Base-by-base conservation (phyloP, 2,113 vertebrate genomes). In the Gopherus evgoodei region DNA sequence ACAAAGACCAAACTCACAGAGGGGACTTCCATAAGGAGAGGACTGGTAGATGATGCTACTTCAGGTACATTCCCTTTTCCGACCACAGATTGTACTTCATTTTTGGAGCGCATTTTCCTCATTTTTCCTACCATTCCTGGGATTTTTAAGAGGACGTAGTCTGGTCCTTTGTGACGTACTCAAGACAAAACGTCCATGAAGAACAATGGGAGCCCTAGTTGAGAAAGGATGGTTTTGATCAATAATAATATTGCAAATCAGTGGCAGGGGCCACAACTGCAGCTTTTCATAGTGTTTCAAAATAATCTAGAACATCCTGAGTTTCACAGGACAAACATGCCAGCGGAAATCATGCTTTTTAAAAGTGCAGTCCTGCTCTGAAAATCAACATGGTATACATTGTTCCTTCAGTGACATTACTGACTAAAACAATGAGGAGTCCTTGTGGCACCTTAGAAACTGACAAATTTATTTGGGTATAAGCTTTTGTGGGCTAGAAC, bases 251-350 rank as follows among this genome's bases (percentile, higher is more conserved):
- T 2, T 1, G 12, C 2, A 69, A 69, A 80, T 1, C 5, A 8
- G 25, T 5, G 14, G 19, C 8, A 84, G 14, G 27, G 0, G 4
- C 8, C 62, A 1, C 14, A 27, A 4, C 44, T 78, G 31, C 10
- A 49, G 35, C 31, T 42, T 5, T 14, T 83, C 50, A 93, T 82
- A 78, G 35, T 1, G 1, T n/a, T 75, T 44, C 5, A 16, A 14
- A 87, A 11, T 19, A 31, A 17, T 56, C 49, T 27, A 47, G 29
- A 9, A 4, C 7, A 31, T 53, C 38, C 35, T 12, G 47, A 81
- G 29, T 29, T 29, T 11, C 0, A 0, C 4, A 0, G 21, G 8
- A 38, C 50, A 75, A 87, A 50, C 3, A 0, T 4, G 5, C 13
- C 21, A 53, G 11, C 6, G 50, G 38, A 35, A 65, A 17, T n/a